Evolutionary conservation across 2,888 invertebrate species (phyloP).

Genomic region (Alcis repandata): DNA sequence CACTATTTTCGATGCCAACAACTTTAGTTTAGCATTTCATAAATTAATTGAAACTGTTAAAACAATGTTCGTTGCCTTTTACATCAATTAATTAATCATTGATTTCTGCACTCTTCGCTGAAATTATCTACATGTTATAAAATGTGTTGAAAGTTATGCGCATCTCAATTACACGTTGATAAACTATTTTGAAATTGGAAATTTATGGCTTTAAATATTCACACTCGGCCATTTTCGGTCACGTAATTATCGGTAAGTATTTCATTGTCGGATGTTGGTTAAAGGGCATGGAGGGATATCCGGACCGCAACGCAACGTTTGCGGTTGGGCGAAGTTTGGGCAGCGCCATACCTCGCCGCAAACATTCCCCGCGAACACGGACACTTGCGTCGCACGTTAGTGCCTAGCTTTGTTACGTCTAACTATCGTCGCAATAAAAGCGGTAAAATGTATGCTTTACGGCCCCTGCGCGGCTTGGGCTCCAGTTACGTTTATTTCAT

Average conservation of each 20-base stretch:
- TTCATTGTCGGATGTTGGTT: conserved; percentile 55
- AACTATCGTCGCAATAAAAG: conserved; percentile 36
- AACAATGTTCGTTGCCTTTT: neutral
- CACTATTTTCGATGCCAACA: conserved; percentile 6
- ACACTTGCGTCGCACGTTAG: conserved; percentile 51
- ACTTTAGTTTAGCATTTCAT: neutral
- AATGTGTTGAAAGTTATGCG: no score
- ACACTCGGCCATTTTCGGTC: conserved; percentile 45
- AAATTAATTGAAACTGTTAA: neutral
- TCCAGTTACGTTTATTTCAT: conserved; percentile 29
- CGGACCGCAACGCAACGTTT: conserved; percentile 63
- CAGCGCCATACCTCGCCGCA: conserved; percentile 43
- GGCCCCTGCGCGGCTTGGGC: conserved; percentile 31
- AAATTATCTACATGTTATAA: no score
- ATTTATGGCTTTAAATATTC: neutral
- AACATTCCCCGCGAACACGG: conserved; percentile 58
- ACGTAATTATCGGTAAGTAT: conserved; percentile 69
- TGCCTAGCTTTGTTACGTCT: conserved; percentile 35
- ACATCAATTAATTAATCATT: no score
- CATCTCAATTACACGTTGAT: no score
- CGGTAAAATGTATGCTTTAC: conserved; percentile 39
- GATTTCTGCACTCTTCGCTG: no score
- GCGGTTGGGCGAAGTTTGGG: conserved; percentile 66
- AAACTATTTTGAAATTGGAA: no score
- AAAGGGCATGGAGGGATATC: conserved; percentile 54